These are phyloP conservation scores for Micronycteris hirsuta DNA, from an alignment of 2,113 vertebrate genomes.

Conservation along the genomic window DNA sequence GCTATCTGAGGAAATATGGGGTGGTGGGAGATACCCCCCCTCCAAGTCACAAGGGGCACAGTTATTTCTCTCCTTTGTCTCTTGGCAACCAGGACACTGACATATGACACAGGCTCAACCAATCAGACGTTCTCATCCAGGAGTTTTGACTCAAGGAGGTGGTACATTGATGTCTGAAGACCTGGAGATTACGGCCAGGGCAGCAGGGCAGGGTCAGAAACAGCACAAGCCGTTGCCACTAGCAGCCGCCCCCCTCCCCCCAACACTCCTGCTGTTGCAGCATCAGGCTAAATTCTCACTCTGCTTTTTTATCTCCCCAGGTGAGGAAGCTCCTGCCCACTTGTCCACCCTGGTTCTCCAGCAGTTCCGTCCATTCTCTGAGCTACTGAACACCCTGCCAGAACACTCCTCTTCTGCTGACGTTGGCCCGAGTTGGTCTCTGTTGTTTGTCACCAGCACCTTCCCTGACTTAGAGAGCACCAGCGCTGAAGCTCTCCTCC, in stretches of 20 bases:
- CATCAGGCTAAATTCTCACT: neutral
- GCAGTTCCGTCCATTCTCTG: neutral
- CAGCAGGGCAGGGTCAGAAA: neutral
- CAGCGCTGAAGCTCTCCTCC: neutral
- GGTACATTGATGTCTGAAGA: neutral
- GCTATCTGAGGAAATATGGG: neutral
- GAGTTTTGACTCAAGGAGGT: neutral
- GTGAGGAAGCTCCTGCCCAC: neutral
- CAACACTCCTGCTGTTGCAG: too few species aligned
- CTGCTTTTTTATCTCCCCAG: too few species aligned
- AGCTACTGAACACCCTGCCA: neutral
- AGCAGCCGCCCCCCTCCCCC: neutral
- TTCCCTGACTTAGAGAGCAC: neutral
- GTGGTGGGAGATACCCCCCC: neutral
- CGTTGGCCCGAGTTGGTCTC: neutral
- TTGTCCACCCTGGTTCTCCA: neutral
- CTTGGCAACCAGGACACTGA: neutral
- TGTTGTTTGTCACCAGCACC: neutral
- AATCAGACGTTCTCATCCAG: neutral
- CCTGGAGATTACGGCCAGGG: neutral
- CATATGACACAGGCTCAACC: neutral
- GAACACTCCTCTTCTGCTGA: neutral
- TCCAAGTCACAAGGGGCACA: neutral
- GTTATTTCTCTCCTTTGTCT: neutral
- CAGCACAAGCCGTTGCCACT: rapidly evolving